Base-by-base conservation (phyloP, 2,888 invertebrate species). In the Papilio gigon region DNA sequence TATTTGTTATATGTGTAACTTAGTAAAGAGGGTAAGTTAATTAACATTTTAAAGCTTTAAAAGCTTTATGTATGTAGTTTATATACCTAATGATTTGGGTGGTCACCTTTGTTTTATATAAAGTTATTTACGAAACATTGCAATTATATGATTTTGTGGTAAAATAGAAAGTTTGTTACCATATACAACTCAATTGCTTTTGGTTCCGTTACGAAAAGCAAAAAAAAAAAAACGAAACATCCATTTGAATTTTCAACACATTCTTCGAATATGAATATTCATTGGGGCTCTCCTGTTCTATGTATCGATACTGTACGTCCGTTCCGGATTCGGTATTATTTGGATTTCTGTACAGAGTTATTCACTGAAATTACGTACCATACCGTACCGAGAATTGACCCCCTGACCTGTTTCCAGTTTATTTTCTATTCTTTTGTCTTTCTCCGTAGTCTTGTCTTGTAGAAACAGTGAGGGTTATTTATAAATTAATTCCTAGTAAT, bases 1-100 rank as follows among this genome's bases (percentile, higher is more conserved):
- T 8, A 30, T 30, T 25, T 56, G 47, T 56, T 42, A 42, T 5
- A 27, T 25, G 50, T 27, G 5, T 27, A 40, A 3, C n/a, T 27
- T 11, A 27, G 27, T 12, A 53, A 27, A 50, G 50, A 25, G 53
- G 6, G 14, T 5, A 53, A 25, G n/a, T 53, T 27, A 53, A 27
- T 53, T 53, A 27, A 27, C 27, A 53, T 14, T 22, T 53, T 8
- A 53, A 27, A 53, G 27, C 53, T 53, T 27, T 27, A 27, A 53
- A 53, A 14, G 14, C 50, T 14, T 6, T 20, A 8, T 53, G 8
- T 27, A n/a, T 12, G 47, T 12, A 47, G 22, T 22, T 47, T 53
- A n/a, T 27, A 53, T 27, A 27, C n/a, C n/a, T 14, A n/a, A 25
- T 4, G 2, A 8, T 14, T 42, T 20, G 12, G 22, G 22, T 35